Evolutionary conservation across 2,888 invertebrate genomes (phyloP), one percentile per base, ranked within the genome.

Genomic region (Chymomyza fuscimana): DNA sequence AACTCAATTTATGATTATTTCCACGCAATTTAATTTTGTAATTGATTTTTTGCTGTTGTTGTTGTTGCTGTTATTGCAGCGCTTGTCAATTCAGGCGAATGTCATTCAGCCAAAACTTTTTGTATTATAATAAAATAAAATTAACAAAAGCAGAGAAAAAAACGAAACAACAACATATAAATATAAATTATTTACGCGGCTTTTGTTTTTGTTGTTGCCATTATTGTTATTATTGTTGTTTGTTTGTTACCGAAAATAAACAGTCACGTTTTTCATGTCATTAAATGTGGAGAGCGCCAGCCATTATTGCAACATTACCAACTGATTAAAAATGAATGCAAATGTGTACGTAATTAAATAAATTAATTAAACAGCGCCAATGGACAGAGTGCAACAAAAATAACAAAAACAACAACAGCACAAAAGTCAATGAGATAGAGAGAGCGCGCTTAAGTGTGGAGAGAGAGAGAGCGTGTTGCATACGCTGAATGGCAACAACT

Each of bases 301-400:
- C 40, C 73, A 83, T 72, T 78, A 78, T 76, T 77, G 70, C 72
- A 58, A 62, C 82, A 75, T 84, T 80, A 76, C 87, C 74, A 80
- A 75, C 86, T 78, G 78, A 81, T 88, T 81, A 78, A 85, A 88
- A 88, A 74, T 86, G 76, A 72, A 86, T 85, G 81, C 78, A 82
- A 85, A 88, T 85, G 82, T 78, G 73, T 69, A 68, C 81, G 87
- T 87, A 88, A 86, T 86, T 86, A 88, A 88, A 86, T 88, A 87
- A 88, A 81, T 86, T 88, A 88, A 86, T 86, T 88, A 88, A 85
- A 79, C 82, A 64, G 40, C 64, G 58, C 66, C 67, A 64, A 46
- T 58, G 56, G 72, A 25, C 54, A 19, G 22, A 56, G 58, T 19
- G 54, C 72, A 73, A 71, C 71, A 68, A 56, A 56, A 75, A 64